Evolutionary conservation across 2,888 invertebrate genomes (phyloP), one percentile per base, ranked within the genome.

Genomic region (Acanthosoma haemorrhoidale): DNA sequence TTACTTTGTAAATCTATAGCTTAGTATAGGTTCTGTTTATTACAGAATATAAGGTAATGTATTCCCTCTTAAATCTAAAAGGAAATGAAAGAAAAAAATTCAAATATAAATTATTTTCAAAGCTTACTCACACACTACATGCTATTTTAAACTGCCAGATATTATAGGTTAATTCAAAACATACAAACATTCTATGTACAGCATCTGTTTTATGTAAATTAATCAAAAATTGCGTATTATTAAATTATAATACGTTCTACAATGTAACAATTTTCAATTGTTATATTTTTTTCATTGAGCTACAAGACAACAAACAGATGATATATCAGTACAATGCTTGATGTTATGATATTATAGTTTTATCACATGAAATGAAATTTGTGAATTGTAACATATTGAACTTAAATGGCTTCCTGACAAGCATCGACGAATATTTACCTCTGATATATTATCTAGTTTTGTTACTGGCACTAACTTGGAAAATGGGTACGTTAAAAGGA

Each of bases 1-100:
- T n/a, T n/a, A n/a, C n/a, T 6, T 51, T 4, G 1, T 1, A 43
- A 21, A 21, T 43, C 5, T n/a, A 21, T 25, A 13, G 9, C 18
- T n/a, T 25, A 13, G 6, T 25, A n/a, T 51, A n/a, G 21, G 3
- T 25, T 51, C 51, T 51, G 51, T 51, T 51, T 51, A 51, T 51
- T 51, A 51, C 51, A 51, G 51, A 51, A 51, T 51, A 51, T 51
- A 51, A 51, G 51, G 51, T 51, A 51, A 51, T 21, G 21, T 25
- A 51, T 25, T 51, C 51, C 51, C 25, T 51, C 51, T 51, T 51
- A 51, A 51, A 51, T n/a, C 51, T 51, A 51, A 4, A 51, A 1
- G n/a, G 25, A 51, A 4, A 25, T 25, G 6, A 25, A 25, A 25
- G 25, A 51, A 25, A 51, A n/a, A 51, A 43, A 25, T n/a, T 25